Conservation (phyloP, 2,797 vertebrate genomes). For the Mormyrops attenuatus region DNA sequence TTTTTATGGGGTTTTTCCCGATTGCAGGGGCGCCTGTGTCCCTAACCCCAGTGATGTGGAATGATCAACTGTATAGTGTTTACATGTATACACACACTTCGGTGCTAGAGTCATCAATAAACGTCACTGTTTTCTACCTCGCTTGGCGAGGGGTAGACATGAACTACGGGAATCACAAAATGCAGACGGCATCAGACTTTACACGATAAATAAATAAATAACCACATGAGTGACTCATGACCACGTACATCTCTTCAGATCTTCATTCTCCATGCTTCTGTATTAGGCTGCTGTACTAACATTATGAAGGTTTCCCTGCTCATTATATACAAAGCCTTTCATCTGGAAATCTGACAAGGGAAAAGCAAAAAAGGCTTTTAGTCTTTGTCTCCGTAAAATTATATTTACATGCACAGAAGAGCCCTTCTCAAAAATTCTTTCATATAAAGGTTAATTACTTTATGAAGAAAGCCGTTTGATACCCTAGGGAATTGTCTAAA, state of each 20-base stretch:
- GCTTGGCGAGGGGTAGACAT: background rate
- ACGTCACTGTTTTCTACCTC: background rate
- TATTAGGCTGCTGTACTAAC: background rate
- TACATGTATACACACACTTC: background rate
- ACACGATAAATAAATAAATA: background rate
- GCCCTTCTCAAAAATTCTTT: background rate
- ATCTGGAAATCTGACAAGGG: constrained; percentile 18
- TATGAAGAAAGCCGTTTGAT: constrained; percentile 22
- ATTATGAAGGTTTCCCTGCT: background rate
- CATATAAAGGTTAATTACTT: constrained; percentile 20
- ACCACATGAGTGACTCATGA: background rate
- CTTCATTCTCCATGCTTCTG: background rate
- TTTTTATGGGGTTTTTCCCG: background rate
- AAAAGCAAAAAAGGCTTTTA: background rate
- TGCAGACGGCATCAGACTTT: background rate
- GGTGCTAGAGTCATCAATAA: background rate
- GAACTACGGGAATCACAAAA: background rate
- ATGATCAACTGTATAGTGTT: background rate
- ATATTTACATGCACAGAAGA: constrained; percentile 12
- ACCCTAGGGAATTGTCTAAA: constrained; percentile 34
- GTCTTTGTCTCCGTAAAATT: background rate
- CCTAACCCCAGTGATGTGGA: background rate
- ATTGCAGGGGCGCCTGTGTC: background rate
- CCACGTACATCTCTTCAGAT: background rate
- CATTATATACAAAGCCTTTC: constrained; percentile 1